Percentiles rank a stretch among this genome's conserved stretches.
Conservation (phyloP, 2,797 vertebrate species). For the Rhinella marina region DNA sequence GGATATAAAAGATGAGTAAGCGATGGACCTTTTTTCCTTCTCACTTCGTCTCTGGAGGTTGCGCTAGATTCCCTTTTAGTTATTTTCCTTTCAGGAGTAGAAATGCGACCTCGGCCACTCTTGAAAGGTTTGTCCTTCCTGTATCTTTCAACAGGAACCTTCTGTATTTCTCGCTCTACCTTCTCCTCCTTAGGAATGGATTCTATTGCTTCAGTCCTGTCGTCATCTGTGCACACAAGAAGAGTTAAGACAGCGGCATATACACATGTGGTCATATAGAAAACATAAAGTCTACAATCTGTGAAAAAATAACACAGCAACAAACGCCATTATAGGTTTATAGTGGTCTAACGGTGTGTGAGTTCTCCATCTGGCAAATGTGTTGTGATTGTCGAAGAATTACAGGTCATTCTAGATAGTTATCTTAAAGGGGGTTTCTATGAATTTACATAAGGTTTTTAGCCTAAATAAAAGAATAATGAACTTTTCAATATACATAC, state of each 20-base stretch:
- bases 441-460: background rate
- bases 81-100: slow-evolving; percentile 94
- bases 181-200: slow-evolving; percentile 82
- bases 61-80: slow-evolving; percentile 89
- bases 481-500: background rate
- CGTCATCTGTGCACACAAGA: slow-evolving; percentile 89
- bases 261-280: slow-evolving; percentile 6
- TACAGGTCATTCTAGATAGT: background rate
- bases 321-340: background rate
- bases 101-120: slow-evolving; percentile 88
- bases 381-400: background rate
- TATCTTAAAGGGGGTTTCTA: background rate
- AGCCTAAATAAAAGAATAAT: background rate
- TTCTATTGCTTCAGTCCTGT: slow-evolving; percentile 92
- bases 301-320: background rate
- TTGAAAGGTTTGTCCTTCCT: slow-evolving; percentile 89
- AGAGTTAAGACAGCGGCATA: slow-evolving; percentile 74
- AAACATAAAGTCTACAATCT: too few species aligned
- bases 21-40: slow-evolving; percentile 98
- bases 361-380: too few species aligned
- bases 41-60: slow-evolving; percentile 92
- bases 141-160: slow-evolving; percentile 82
- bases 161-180: slow-evolving; percentile 82
- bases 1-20: slow-evolving; percentile 75
- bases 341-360: background rate